Evolutionary conservation across 2,113 vertebrate species (phyloP).

Genomic region (Clinocottus analis): DNA sequence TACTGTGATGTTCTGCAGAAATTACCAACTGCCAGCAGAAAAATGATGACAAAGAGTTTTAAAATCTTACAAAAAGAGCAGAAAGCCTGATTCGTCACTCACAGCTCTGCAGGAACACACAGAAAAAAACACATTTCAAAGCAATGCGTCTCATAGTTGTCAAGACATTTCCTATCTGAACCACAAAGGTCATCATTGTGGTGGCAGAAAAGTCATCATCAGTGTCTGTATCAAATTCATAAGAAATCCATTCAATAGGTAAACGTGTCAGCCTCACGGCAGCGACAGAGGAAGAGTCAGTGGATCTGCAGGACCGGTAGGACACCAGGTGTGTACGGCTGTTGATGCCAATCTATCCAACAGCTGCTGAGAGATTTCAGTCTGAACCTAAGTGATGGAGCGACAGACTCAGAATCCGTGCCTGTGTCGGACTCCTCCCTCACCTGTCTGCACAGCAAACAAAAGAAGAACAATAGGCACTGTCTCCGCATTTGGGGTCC

Average conservation of each 20-base stretch:
- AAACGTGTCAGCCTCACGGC: not conserved
- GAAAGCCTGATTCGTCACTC: not conserved
- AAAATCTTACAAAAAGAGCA: not conserved
- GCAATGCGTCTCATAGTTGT: not conserved
- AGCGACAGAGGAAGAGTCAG: not conserved
- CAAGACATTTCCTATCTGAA: not conserved
- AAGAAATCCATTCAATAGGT: not conserved
- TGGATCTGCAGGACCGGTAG: not conserved
- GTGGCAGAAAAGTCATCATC: not conserved
- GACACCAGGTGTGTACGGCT: not conserved
- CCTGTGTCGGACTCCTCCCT: slow-evolving; percentile 8
- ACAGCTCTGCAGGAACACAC: not conserved
- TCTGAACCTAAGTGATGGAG: not conserved
- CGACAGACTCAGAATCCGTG: not conserved
- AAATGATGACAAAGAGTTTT: too few relatives aligned
- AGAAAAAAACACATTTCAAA: not conserved
- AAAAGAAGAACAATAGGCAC: slow-evolving; percentile 38
- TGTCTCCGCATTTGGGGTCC: slow-evolving; percentile 20
- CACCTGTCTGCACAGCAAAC: slow-evolving; percentile 36
- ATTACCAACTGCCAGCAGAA: not conserved
- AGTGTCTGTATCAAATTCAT: not conserved
- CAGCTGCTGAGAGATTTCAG: not conserved
- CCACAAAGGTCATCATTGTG: too few relatives aligned
- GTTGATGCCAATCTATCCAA: not conserved
- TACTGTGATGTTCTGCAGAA: not conserved